Evolutionary conservation across 2,797 vertebrate species (phyloP).

Genomic region (Dendrocincla tyrannina): DNA sequence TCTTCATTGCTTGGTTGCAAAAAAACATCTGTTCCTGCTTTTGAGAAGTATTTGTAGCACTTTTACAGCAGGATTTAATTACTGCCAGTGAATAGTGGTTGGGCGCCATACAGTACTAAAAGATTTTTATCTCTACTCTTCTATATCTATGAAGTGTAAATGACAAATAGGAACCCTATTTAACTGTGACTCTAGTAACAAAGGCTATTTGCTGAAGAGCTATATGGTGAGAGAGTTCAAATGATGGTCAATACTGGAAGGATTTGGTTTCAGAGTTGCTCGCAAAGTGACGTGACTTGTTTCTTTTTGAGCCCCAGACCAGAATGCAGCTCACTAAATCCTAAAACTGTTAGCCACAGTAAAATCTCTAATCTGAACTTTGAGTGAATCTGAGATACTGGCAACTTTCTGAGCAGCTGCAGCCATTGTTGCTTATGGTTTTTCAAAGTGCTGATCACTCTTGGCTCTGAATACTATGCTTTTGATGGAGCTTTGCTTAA

Average conservation of each 20-base stretch:
- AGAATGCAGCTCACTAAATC: neutral
- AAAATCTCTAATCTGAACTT: neutral
- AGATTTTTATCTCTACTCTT: slow-evolving; percentile 72
- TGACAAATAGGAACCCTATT: slow-evolving; percentile 68
- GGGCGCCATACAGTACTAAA: slow-evolving; percentile 73
- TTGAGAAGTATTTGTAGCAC: slow-evolving; percentile 75
- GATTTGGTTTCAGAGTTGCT: slow-evolving; percentile 29
- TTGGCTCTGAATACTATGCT: neutral
- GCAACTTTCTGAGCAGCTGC: neutral
- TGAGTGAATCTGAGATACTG: neutral
- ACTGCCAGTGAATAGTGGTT: slow-evolving; percentile 75
- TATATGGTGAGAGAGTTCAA: slow-evolving; percentile 34
- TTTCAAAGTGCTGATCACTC: neutral
- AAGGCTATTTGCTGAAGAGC: slow-evolving; percentile 27
- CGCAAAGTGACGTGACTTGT: neutral
- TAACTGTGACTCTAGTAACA: slow-evolving; percentile 44
- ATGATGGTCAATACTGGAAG: neutral
- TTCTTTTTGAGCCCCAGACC: neutral
- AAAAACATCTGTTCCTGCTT: slow-evolving; percentile 80
- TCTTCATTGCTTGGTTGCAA: slow-evolving; percentile 62
- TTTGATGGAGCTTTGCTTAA: neutral
- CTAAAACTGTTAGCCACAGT: neutral
- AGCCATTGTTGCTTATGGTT: neutral
- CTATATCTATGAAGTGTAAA: slow-evolving; percentile 75
- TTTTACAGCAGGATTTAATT: slow-evolving; percentile 81